These are phyloP conservation scores for Nycticryphes semicollaris DNA, from an alignment of 2,113 vertebrate genomes.

Conservation along the genomic window DNA sequence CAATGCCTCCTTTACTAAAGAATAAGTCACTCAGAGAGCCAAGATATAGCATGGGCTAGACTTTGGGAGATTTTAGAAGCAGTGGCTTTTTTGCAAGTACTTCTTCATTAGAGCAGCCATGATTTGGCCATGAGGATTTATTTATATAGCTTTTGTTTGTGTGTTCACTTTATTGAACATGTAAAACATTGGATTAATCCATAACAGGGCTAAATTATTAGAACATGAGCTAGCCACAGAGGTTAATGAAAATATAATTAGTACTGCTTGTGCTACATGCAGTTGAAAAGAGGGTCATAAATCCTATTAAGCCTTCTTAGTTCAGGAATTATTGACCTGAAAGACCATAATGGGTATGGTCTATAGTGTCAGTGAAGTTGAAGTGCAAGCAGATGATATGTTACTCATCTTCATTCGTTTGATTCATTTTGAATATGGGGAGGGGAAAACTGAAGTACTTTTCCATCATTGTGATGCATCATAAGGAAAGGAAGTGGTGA, in stretches of 20 bases:
- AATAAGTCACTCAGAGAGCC: background rate
- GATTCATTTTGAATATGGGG: background rate
- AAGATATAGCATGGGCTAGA: background rate
- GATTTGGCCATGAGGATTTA: constrained; percentile 19
- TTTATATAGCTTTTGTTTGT: constrained; percentile 61
- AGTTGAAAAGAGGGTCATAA: constrained; percentile 70
- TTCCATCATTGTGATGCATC: background rate
- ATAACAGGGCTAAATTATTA: constrained; percentile 72
- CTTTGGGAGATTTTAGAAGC: background rate
- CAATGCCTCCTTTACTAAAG: background rate
- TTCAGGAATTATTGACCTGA: constrained; percentile 75
- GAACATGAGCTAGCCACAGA: constrained; percentile 66
- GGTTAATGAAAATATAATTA: constrained; percentile 81
- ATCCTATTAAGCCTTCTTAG: constrained; percentile 73
- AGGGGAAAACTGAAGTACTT: background rate
- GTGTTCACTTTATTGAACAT: constrained; percentile 67
- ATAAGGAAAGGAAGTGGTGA: background rate
- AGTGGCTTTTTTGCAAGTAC: background rate
- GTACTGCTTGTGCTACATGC: constrained; percentile 65
- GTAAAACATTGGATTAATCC: constrained; percentile 64
- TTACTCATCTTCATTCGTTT: background rate
- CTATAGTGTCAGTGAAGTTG: constrained; percentile 41
- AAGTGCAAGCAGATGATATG: background rate
- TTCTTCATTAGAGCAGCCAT: background rate
- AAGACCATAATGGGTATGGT: constrained; percentile 57